Evolutionary conservation across 2,113 vertebrate genomes (phyloP), one percentile per base, ranked within the genome.

Genomic region (Solenodon paradoxus): DNA sequence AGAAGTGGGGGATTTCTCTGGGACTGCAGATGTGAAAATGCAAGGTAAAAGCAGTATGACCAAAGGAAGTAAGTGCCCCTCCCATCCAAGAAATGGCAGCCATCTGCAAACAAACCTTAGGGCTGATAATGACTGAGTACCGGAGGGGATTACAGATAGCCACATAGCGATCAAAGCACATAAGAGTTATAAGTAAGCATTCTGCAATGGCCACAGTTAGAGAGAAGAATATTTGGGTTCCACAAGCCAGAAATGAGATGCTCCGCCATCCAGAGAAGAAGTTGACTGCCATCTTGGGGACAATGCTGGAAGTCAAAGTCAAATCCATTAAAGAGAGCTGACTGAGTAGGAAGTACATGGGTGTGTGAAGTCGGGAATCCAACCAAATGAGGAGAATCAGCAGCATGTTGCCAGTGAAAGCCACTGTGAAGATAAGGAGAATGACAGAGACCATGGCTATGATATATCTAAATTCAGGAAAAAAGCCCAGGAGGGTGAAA

Each of bases 301-400:
- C 32, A 49, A 90, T 83, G 55, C 88, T 88, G 22, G 96, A 94
- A 16, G 88, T 90, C 74, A 93, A 72, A 3, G 45, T 69, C 45
- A 96, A 47, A 24, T 91, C 94, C 85, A 92, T 90, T 32, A 94
- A 49, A 26, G 94, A 96, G 17, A 95, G 84, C 53, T 96, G 92
- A 28, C 83, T 49, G 38, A 96, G 87, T 12, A 96, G 69, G n/a
- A 90, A 86, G 66, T 96, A 96, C 92, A 90, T 96, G 28, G 92
- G 94, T 1, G 64, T 96, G 51, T 95, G 94, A 11, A 95, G 84
- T 53, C 7, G 59, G 32, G 84, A 63, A 55, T 96, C 92, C 38
- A 61, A 22, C 40, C 64, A 92, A 71, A 90, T 75, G 45, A 95
- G 84, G 9, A 85, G 15, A 5, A 94, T 13, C 45, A 94, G 71